Conservation (phyloP, 2,797 vertebrate genomes). For the Sebastes taczanowskii region DNA sequence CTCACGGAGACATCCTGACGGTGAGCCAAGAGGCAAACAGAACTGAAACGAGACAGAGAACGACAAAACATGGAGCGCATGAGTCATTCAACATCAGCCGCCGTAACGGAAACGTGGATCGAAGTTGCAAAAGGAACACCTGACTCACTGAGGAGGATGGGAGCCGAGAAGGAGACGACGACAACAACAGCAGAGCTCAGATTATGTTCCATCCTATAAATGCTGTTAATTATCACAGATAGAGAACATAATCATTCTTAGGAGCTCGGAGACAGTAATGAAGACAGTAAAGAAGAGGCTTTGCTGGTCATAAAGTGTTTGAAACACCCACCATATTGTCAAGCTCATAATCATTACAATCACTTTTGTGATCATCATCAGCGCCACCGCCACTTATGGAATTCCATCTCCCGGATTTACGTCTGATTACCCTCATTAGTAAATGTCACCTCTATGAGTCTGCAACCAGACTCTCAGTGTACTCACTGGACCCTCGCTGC, state of each 20-base stretch:
- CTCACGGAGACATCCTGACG: conserved; percentile 49
- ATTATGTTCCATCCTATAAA: conserved; percentile 13
- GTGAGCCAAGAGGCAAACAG: conserved; percentile 66
- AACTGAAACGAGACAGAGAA: conserved; percentile 34
- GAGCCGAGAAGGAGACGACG: background rate
- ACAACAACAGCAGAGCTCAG: background rate
- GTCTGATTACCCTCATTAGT: conserved; percentile 65
- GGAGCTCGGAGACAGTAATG: conserved; percentile 27
- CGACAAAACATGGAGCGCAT: conserved; percentile 21
- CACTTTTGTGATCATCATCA: conserved; percentile 41
- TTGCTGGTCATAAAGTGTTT: conserved; percentile 1
- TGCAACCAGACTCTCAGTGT: conserved; percentile 23
- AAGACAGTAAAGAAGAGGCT: conserved; percentile 16
- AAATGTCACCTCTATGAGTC: conserved; percentile 65
- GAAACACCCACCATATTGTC: conserved; percentile 40
- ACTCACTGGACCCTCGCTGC: conserved; percentile 21
- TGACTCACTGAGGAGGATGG: conserved; percentile 40
- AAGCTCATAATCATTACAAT: conserved; percentile 43
- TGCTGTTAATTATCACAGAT: background rate
- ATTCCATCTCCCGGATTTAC: conserved; percentile 43
- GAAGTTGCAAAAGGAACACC: conserved; percentile 6
- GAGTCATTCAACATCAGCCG: conserved; percentile 51
- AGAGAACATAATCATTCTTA: background rate
- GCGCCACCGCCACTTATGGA: conserved; percentile 20
- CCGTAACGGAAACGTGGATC: conserved; percentile 26